Base-by-base conservation (phyloP, 1,140 invertebrate species). In the Calephelis nemesis region DNA sequence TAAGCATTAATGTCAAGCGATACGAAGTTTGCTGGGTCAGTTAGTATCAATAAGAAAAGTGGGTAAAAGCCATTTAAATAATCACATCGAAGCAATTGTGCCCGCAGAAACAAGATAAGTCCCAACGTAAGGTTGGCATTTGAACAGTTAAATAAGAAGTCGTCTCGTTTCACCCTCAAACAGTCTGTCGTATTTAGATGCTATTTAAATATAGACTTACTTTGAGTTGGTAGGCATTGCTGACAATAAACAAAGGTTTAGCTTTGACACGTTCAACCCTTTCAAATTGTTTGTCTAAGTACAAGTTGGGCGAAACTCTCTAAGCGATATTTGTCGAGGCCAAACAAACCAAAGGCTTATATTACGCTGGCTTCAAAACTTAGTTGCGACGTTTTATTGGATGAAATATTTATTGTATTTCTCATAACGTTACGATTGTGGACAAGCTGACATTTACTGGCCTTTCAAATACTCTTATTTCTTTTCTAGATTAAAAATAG, bases 341-440 rank as follows among this genome's bases (percentile, higher is more conserved):
- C 58, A 60, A 60, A 60, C 58, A 60, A 19, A n/a, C 58, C 58
- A 60, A 42, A 60, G 58, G 30, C 58, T 60, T 60, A 60, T 60
- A 60, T 60, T 39, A 60, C 58, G 11, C 58, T 7, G 40, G 11
- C 58, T 60, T n/a, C 58, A 40, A 39, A 58, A 58, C 19, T 58
- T 60, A 60, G 12, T n/a, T 8, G 58, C 58, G 58, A 60, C 40
- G 58, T n/a, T 60, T 42, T 60, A 60, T 42, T 60, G 58, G 58
- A 40, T 40, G 7, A 60, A 40, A 60, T 60, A 40, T 60, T 60
- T 60, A 60, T 42, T 42, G 42, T 45, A 9, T 45, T 45, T 45
- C 42, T 45, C 42, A 9, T 45, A 9, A 45, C 8, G 42, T 45
- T 9, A 45, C 6, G 42, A 45, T 7, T 45, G 42, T 45, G 42